Conservation (phyloP, 2,797 vertebrate species). For the Mus spretus region DNA sequence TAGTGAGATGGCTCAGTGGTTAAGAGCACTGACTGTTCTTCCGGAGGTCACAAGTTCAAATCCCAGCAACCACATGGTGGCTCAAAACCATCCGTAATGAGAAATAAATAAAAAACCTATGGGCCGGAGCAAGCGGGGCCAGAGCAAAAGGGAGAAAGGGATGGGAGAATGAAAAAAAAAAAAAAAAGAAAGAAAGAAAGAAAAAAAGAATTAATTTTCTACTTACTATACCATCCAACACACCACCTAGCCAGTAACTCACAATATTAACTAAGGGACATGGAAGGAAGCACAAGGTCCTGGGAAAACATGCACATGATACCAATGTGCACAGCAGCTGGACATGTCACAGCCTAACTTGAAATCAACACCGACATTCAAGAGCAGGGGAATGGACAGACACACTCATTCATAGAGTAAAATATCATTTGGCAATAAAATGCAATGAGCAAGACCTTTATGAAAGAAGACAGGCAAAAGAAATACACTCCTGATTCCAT, state of each 20-base stretch:
- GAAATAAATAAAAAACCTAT: no score
- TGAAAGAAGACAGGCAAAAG: background rate
- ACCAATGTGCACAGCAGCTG: background rate
- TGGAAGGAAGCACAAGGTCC: background rate
- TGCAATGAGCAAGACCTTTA: background rate
- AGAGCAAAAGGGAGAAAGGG: no score
- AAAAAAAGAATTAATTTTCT: background rate
- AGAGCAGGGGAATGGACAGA: background rate
- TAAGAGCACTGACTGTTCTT: no score
- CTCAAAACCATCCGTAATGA: no score
- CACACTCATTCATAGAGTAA: background rate
- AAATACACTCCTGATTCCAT: no score
- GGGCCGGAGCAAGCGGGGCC: no score
- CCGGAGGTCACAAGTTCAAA: no score
- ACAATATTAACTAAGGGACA: background rate
- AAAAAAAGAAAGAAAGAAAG: background rate
- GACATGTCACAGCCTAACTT: background rate
- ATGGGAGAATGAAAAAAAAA: no score
- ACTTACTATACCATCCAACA: background rate
- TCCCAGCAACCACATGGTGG: no score
- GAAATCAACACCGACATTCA: background rate
- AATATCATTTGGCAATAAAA: background rate
- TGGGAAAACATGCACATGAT: background rate
- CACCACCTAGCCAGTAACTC: background rate
- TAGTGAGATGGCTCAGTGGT: no score